Percentiles rank a stretch among this genome's conserved stretches.
Evolutionary conservation across 2,113 vertebrate species (phyloP).

Genomic region (Copsychus sechellarum): DNA sequence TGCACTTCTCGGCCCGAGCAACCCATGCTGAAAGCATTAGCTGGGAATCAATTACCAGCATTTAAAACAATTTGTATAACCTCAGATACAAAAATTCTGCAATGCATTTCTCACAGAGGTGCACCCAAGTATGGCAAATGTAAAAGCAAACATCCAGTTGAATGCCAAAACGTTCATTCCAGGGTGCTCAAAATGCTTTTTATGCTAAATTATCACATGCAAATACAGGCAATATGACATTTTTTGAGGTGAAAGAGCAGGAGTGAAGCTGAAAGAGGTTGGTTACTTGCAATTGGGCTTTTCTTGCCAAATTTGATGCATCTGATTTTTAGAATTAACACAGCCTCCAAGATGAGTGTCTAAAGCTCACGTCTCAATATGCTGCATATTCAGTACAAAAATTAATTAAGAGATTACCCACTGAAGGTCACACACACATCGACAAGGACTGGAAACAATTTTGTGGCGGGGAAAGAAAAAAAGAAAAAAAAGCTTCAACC

Average conservation of each 20-base stretch:
- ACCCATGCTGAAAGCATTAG: background rate
- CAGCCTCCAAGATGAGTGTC: background rate
- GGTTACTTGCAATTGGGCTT: background rate
- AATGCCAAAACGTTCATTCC: slow-evolving; percentile 28
- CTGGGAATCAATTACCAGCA: background rate
- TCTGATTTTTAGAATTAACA: slow-evolving; percentile 12
- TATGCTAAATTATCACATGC: slow-evolving; percentile 11
- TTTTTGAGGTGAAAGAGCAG: slow-evolving; percentile 4
- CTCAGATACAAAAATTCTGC: background rate
- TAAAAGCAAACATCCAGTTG: slow-evolving; percentile 32
- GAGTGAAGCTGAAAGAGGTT: background rate
- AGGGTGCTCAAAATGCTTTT: slow-evolving; percentile 27
- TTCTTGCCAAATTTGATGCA: background rate
- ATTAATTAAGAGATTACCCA: slow-evolving; percentile 21
- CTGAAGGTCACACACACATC: slow-evolving; percentile 29
- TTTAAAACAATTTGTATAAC: background rate
- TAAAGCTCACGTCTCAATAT: slow-evolving; percentile 4
- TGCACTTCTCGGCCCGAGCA: background rate
- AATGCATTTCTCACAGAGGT: background rate
- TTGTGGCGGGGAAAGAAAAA: background rate
- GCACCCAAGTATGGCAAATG: background rate
- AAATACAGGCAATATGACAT: background rate
- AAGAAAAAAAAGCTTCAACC: background rate
- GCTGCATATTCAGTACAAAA: background rate
- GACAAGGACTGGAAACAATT: background rate